These are phyloP conservation scores for Misgurnus mizolepis DNA, from an alignment of 2,113 vertebrate genomes.

Conservation along the genomic window DNA sequence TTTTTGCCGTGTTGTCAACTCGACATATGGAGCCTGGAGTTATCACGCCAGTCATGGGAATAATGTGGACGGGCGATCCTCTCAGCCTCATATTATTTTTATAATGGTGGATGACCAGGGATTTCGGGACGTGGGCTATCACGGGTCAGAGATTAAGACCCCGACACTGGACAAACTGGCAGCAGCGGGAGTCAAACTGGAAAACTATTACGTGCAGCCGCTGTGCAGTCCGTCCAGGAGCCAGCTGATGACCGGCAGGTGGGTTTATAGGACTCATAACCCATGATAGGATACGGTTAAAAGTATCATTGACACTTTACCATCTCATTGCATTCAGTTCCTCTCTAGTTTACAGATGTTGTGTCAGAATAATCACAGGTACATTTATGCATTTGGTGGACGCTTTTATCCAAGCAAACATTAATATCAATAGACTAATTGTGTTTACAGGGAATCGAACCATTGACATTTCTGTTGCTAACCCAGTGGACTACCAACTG, in stretches of 20 bases:
- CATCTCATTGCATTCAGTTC: too few relatives aligned
- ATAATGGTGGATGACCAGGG: slow-evolving; percentile 96
- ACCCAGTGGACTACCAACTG: too few relatives aligned
- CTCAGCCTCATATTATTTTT: slow-evolving; percentile 91
- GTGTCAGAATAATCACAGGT: too few relatives aligned
- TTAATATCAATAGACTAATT: too few relatives aligned
- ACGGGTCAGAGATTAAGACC: slow-evolving; percentile 94
- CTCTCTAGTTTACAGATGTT: too few relatives aligned
- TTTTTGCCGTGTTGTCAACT: slow-evolving; percentile 78
- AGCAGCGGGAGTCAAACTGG: slow-evolving; percentile 91
- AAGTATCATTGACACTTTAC: too few relatives aligned
- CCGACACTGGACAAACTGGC: slow-evolving; percentile 92
- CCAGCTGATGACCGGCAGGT: slow-evolving; percentile 97
- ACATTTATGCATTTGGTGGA: too few relatives aligned
- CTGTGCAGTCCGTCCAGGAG: slow-evolving; percentile 96
- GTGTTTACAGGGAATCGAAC: too few relatives aligned
- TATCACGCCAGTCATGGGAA: slow-evolving; percentile 56
- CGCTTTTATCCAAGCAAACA: too few relatives aligned
- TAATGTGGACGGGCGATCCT: slow-evolving; percentile 51
- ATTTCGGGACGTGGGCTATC: slow-evolving; percentile 94
- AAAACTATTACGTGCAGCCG: slow-evolving; percentile 98
- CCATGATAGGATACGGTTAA: too few relatives aligned
- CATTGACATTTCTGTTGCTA: too few relatives aligned
- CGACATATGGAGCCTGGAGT: slow-evolving; percentile 75
- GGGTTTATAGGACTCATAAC: slow-evolving; percentile 56